Evolutionary conservation across 2,113 vertebrate species (phyloP), one percentile per base, ranked within the genome.

Genomic region (Geococcyx californianus): DNA sequence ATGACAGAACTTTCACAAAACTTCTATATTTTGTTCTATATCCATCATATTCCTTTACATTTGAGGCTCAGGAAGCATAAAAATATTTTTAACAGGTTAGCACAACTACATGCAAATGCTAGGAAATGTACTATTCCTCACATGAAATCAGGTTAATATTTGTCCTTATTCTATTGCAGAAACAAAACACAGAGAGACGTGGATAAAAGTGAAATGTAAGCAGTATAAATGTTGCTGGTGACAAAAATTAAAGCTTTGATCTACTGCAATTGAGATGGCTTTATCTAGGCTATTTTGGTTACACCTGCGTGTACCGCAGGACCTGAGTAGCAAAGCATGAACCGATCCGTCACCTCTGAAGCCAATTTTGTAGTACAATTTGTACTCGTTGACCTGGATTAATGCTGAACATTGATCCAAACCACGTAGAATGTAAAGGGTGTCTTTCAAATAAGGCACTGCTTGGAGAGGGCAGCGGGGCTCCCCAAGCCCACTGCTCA

Each of bases 371-470:
- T 29, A 7, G 33, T 2, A 0, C 28, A 21, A 15, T 14, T 77
- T 47, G 52, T 15, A 74, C 45, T 64, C 29, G 4, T 16, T 24
- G 47, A 4, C 19, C 33, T 9, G 2, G 36, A 44, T 29, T 24
- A 13, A 29, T 0, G 45, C 11, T 2, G 3, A 44, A 20, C 16
- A 1, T 26, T 0, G 20, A 44, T 19, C 38, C 29, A 3, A 26
- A 68, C 3, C 26, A 11, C 0, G 1, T 0, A 15, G 31, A 16
- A 26, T 6, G 40, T 2, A 40, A 45, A 1, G 33, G 12, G 7
- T 0, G 16, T 1, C 45, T 33, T 44, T 13, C 11, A n/a, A 23
- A 12, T 12, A 42, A 17, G n/a, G 6, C 2, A 45, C 29, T 20
- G 74, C 2, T 4, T 4, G 45, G 24, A 40, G 8, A 33, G 25